These are phyloP conservation scores for Oncorhynchus tshawytscha DNA, from an alignment of 2,113 vertebrate species.

Conservation along the genomic window DNA sequence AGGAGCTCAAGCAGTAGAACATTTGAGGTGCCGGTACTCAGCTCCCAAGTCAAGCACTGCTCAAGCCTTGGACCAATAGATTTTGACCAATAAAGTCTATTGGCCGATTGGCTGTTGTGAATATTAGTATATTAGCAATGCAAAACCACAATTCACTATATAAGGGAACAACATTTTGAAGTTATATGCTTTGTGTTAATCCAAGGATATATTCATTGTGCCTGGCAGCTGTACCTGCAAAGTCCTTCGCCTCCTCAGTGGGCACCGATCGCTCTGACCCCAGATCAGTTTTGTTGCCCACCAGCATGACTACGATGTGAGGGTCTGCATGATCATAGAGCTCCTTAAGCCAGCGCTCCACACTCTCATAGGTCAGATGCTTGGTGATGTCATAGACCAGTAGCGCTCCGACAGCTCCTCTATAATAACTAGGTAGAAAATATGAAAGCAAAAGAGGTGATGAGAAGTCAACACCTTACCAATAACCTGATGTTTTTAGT, in stretches of 20 bases:
- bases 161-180: neutral
- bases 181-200: neutral
- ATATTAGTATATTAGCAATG: neutral
- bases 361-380: slow-evolving; percentile 85
- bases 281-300: slow-evolving; percentile 91
- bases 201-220: neutral
- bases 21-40: no score
- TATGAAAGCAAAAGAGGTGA: neutral
- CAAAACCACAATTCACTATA: neutral
- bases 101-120: neutral
- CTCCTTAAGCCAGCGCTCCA: slow-evolving; percentile 93
- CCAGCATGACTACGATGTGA: slow-evolving; percentile 87
- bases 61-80: neutral
- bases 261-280: slow-evolving; percentile 82
- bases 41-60: no score
- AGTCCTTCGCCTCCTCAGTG: slow-evolving; percentile 82
- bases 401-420: slow-evolving; percentile 88
- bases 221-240: slow-evolving; percentile 78
- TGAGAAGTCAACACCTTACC: neutral
- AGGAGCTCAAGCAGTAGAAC: no score
- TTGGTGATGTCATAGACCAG: slow-evolving; percentile 92
- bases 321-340: slow-evolving; percentile 88
- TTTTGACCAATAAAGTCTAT: neutral
- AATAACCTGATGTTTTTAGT: no score
- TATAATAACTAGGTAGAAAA: slow-evolving; percentile 79